These are phyloP conservation scores for Eurosta solidaginis DNA, from an alignment of 1,140 invertebrate species.

Conservation along the genomic window DNA sequence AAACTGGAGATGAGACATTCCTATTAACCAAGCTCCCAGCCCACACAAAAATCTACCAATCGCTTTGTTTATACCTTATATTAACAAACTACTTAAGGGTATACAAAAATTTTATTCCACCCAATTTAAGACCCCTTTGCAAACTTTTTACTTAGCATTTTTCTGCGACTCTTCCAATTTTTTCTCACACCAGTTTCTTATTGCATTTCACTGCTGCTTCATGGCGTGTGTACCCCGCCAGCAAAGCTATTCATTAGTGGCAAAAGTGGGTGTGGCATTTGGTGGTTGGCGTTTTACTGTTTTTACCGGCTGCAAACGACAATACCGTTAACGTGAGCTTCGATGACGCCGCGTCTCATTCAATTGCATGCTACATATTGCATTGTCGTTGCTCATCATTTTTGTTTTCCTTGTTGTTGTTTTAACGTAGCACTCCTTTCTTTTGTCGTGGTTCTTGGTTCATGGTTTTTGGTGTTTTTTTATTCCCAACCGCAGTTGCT, in stretches of 20 bases:
- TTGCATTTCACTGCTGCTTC: neutral
- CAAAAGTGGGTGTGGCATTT: neutral
- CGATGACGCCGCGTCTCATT: constrained; percentile 1
- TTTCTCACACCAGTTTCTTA: neutral
- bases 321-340: neutral
- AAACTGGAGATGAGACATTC: no score
- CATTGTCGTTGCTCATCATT: neutral
- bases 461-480: neutral
- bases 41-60: no score
- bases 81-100: no score
- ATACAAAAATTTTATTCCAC: no score
- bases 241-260: neutral
- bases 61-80: no score
- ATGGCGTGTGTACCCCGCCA: neutral
- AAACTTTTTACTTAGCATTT: no score
- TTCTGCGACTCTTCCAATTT: neutral
- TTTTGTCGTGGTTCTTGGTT: neutral
- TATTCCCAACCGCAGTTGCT: neutral
- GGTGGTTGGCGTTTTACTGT: constrained; percentile 1
- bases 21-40: no score
- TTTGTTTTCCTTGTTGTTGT: neutral
- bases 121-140: no score
- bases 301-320: neutral
- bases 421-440: neutral
- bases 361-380: neutral